Evolutionary conservation across 1,140 invertebrate genomes (phyloP).

Genomic region (Tetragonula clypearis): DNA sequence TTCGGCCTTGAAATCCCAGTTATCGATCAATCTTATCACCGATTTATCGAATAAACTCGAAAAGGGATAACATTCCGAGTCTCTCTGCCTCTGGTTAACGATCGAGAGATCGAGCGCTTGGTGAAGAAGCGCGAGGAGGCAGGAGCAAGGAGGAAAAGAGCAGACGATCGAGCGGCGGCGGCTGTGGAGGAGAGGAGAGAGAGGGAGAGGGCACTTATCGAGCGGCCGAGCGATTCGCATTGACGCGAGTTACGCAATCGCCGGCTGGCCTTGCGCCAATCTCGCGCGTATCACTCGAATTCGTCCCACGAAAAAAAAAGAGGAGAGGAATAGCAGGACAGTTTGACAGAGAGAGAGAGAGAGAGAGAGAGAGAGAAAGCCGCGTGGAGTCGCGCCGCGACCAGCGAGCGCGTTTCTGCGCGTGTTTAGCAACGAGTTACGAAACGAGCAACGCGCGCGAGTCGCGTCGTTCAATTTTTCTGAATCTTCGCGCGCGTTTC

Average conservation of each 20-base stretch:
- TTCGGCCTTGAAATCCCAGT: too few species aligned
- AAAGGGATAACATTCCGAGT: too few species aligned
- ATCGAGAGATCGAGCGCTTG: too few species aligned
- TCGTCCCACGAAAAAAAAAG: slow-evolving; percentile 33
- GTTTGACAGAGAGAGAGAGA: not conserved
- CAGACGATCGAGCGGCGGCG: not conserved
- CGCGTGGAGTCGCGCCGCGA: slow-evolving; percentile 7
- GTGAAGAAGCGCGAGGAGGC: not conserved
- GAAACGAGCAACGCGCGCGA: slow-evolving; percentile 29
- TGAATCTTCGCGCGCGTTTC: too few species aligned
- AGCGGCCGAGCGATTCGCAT: slow-evolving; percentile 59
- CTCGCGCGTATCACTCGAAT: slow-evolving; percentile 64
- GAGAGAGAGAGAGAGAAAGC: not conserved
- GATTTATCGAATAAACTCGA: too few species aligned
- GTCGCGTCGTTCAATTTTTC: too few species aligned
- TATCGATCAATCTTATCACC: too few species aligned
- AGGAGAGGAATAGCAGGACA: not conserved
- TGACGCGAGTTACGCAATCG: slow-evolving; percentile 71
- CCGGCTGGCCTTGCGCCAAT: slow-evolving; percentile 73
- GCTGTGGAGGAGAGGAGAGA: not conserved
- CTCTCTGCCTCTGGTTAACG: too few species aligned
- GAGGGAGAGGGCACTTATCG: slow-evolving; percentile 7
- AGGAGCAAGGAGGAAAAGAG: not conserved
- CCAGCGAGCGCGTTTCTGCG: slow-evolving; percentile 40
- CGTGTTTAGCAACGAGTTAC: slow-evolving; percentile 22